Conservation (phyloP, 1,140 invertebrate genomes). For the Heliothis subflexa region DNA sequence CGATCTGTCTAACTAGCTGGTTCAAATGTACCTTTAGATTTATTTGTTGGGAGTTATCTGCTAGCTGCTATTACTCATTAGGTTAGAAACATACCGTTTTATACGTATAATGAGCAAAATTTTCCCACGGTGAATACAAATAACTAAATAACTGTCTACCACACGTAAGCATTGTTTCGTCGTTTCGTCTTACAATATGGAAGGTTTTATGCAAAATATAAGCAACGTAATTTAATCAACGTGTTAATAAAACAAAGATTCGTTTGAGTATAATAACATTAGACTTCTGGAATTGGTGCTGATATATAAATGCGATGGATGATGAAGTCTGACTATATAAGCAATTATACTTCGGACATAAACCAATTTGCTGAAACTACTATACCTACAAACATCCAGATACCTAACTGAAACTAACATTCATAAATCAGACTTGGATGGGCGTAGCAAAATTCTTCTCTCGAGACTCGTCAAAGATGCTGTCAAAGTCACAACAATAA, state of each 20-base stretch:
- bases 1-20: slow-evolving; percentile 16
- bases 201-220: slow-evolving; percentile 35
- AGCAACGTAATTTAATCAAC: slow-evolving; percentile 5
- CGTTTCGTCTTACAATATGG: slow-evolving; percentile 36
- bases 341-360: too few relatives aligned
- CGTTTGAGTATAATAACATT: neutral
- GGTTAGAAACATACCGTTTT: slow-evolving; percentile 34
- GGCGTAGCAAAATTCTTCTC: neutral
- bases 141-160: slow-evolving; percentile 28
- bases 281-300: neutral
- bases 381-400: neutral
- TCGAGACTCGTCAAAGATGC: neutral
- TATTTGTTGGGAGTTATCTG: slow-evolving; percentile 15
- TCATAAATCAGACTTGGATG: slow-evolving; percentile 16
- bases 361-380: too few relatives aligned
- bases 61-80: slow-evolving; percentile 36
- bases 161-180: slow-evolving; percentile 37
- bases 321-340: too few relatives aligned
- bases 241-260: slow-evolving; percentile 5
- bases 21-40: neutral
- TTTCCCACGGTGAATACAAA: slow-evolving; percentile 46
- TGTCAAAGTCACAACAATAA: neutral
- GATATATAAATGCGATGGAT: too few relatives aligned
- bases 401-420: neutral
- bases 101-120: slow-evolving; percentile 35